Percentiles rank a stretch among this genome's conserved stretches.
Conservation (phyloP, 2,113 vertebrate species). For the Corythornis madagascariensis region DNA sequence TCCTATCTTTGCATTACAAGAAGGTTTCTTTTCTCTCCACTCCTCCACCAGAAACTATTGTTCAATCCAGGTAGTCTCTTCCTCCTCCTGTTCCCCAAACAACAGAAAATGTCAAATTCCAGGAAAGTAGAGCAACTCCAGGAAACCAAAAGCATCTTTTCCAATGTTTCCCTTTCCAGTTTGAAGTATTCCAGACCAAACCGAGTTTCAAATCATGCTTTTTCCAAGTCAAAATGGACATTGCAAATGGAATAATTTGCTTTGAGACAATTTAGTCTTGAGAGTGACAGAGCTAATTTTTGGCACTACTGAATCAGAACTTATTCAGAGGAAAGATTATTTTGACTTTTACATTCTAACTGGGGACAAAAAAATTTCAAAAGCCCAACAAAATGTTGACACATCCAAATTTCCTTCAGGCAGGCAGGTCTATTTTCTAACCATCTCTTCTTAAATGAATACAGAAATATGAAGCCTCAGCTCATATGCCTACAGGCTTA, state of each 20-base stretch:
- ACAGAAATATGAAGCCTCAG: slow-evolving; percentile 34
- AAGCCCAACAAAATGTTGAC: not conserved
- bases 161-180: not conserved
- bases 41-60: not conserved
- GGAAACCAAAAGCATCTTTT: not conserved
- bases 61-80: not conserved
- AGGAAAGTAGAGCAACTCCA: not conserved
- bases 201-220: not conserved
- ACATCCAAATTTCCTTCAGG: not conserved
- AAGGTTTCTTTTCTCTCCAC: not conserved
- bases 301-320: not conserved
- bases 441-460: not conserved
- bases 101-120: not conserved
- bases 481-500: slow-evolving; percentile 16
- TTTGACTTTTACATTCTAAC: slow-evolving; percentile 24
- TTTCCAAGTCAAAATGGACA: not conserved
- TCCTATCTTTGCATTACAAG: not conserved
- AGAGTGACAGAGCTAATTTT: not conserved
- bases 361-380: not conserved
- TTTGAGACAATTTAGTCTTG: not conserved
- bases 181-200: not conserved
- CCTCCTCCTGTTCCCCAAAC: not conserved
- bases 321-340: not conserved
- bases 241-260: not conserved
- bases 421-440: slow-evolving; percentile 20